A percentile compares a stretch with the other conserved stretches of the same genome.
These are phyloP conservation scores for Cyanoliseus patagonus DNA, from an alignment of 2,113 vertebrate genomes.

Conservation along the genomic window DNA sequence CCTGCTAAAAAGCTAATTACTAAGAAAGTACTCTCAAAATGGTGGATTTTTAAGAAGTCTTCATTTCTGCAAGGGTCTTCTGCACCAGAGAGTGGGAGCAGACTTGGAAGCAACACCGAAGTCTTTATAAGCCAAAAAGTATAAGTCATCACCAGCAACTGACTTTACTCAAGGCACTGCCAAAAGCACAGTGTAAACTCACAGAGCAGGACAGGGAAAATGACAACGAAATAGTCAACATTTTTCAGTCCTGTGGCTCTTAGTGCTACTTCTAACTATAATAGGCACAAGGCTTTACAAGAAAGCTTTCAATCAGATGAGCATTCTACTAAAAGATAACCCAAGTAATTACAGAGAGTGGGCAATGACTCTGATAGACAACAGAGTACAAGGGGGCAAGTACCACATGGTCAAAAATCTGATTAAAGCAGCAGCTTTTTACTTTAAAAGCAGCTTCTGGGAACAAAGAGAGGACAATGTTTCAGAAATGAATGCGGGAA, in stretches of 20 bases:
- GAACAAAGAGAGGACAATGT: background rate
- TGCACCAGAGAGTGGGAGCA: background rate
- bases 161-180: background rate
- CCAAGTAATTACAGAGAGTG: background rate
- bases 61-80: background rate
- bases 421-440: background rate
- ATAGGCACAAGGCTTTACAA: conserved; percentile 30
- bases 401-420: background rate
- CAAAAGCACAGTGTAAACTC: conserved; percentile 36
- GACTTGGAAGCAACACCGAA: background rate
- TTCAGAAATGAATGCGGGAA: background rate
- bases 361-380: background rate
- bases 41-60: background rate
- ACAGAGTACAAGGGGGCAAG: background rate
- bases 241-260: background rate
- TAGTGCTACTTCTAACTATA: conserved; percentile 12
- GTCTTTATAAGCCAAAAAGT: background rate
- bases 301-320: background rate
- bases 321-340: background rate
- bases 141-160: background rate
- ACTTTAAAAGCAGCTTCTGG: background rate
- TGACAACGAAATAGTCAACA: conserved; percentile 25
- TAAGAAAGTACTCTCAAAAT: conserved; percentile 4
- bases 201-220: background rate
- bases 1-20: background rate